Evolutionary conservation across 2,797 vertebrate genomes (phyloP).

Genomic region (Melanogrammus aeglefinus): DNA sequence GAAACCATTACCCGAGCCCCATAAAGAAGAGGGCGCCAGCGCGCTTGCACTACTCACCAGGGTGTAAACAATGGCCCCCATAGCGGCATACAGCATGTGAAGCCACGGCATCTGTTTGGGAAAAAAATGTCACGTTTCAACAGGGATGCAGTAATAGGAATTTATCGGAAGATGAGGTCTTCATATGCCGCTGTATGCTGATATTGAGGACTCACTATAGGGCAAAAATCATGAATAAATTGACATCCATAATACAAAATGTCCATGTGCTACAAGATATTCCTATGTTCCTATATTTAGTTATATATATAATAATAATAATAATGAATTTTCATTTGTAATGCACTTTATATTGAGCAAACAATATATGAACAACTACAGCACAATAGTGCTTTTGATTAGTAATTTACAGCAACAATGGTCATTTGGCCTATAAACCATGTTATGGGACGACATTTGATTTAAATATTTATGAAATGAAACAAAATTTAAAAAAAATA

Average conservation of each 20-base stretch:
- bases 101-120: conserved; percentile 84
- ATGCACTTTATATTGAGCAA: too few species aligned
- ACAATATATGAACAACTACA: not conserved
- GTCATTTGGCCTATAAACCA: not conserved
- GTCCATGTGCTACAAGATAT: too few species aligned
- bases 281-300: too few species aligned
- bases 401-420: too few species aligned
- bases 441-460: not conserved
- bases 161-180: not conserved
- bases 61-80: conserved; percentile 89
- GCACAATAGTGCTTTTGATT: not conserved
- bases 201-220: not conserved
- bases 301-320: too few species aligned
- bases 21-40: not conserved
- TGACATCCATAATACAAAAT: too few species aligned
- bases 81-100: conserved; percentile 90
- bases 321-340: too few species aligned
- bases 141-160: not conserved
- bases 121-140: conserved; percentile 1
- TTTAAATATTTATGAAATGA: too few species aligned
- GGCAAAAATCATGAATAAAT: not conserved
- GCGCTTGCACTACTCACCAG: conserved; percentile 75
- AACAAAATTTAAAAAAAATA: too few species aligned
- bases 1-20: not conserved
- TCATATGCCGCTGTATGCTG: not conserved